Evolutionary conservation across 2,113 vertebrate species (phyloP), one percentile per base, ranked within the genome.

Genomic region (Ageneiosus marmoratus): DNA sequence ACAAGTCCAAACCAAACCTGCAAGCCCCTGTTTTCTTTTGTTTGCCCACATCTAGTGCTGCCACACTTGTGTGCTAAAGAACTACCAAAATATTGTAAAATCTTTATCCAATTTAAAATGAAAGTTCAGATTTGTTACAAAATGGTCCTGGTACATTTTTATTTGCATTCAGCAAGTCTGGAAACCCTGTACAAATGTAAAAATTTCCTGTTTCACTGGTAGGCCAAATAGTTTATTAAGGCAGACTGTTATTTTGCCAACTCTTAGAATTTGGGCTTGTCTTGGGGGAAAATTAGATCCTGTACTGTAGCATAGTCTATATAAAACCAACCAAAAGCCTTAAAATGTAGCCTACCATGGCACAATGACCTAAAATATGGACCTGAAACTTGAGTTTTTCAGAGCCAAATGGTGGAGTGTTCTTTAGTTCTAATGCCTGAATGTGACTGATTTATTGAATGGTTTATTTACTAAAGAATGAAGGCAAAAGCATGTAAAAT

Each of bases 151-250:
- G 46, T 50, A 74, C n/a, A 46, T 22, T 50, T 74, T 29, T 50
- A 29, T 74, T 74, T 74, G 46, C 46, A n/a, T 51, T n/a, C 70
- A 29, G 73, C 29, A 22, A 53, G 16, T 22, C 7, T 75, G n/a
- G 15, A 75, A 75, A 75, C 27, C 27, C 48, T 75, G 27, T 73
- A 50, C 48, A 73, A n/a, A 29, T 73, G n/a, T 73, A 20, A 75
- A 51, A 46, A 32, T 53, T 22, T 55, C 73, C 73, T 55, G 51
- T 55, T 37, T 55, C 5, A 37, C 73, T 76, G 50, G 16, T 34
- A 76, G 50, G 73, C 50, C 18, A 55, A 55, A 76, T 11, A 76
- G 51, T 55, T 53, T 53, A 75, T 53, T 74, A 29, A 32, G 44
- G n/a, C 8, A 51, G 15, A 7, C 48, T 74, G 46, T 16, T 32